A percentile compares a stretch with the other conserved stretches of the same genome.
These are phyloP conservation scores for Timema podura DNA, from an alignment of 2,888 invertebrate genomes.

Conservation along the genomic window DNA sequence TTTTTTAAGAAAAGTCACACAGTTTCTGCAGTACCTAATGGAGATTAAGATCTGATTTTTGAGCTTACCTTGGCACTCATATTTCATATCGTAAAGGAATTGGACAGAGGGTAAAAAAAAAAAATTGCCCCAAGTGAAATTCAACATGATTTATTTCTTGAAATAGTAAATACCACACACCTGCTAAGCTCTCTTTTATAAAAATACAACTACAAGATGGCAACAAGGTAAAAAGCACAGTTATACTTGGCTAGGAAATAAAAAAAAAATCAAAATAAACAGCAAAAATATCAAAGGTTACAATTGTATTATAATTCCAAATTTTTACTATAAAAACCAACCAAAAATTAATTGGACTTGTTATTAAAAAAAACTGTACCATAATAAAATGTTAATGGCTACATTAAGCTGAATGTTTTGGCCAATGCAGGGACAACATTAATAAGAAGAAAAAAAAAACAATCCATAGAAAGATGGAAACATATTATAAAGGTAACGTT, in stretches of 20 bases:
- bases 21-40: too few species aligned
- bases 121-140: conserved; percentile 15
- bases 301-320: neutral
- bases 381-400: neutral
- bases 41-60: too few species aligned
- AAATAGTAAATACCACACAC: conserved; percentile 31
- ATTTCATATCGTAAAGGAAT: too few species aligned
- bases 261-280: conserved; percentile 14
- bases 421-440: too few species aligned
- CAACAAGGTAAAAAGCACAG: conserved; percentile 19
- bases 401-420: too few species aligned
- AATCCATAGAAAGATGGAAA: too few species aligned
- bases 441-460: too few species aligned
- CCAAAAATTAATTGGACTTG: neutral
- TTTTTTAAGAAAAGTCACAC: too few species aligned
- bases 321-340: neutral
- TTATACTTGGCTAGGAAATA: neutral
- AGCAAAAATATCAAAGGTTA: neutral
- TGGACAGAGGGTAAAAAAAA: neutral
- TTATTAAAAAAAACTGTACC: too few species aligned
- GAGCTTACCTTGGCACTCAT: too few species aligned
- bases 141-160: conserved; percentile 27
- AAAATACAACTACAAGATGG: conserved; percentile 39
- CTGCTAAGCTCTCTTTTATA: conserved; percentile 42
- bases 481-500: too few species aligned